Evolutionary conservation across 2,888 invertebrate genomes (phyloP).

Genomic region (Nymphalis c-album): DNA sequence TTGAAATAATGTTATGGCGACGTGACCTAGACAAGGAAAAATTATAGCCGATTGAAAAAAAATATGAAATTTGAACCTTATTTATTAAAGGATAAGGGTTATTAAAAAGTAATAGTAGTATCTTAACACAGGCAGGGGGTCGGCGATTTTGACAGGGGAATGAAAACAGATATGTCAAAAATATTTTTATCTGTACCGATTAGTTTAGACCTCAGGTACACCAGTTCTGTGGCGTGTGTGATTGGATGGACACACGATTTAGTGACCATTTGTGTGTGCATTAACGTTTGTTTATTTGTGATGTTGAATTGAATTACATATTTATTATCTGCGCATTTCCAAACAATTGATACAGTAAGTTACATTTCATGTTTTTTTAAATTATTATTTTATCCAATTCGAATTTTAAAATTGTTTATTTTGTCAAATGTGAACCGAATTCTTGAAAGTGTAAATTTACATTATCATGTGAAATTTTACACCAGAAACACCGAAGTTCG

Average conservation of each 20-base stretch:
- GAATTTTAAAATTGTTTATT: conserved; percentile 2
- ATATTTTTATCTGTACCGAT: conserved; percentile 60
- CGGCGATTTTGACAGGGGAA: conserved; percentile 64
- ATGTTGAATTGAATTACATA: background rate
- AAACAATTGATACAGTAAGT: background rate
- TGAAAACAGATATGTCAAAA: conserved; percentile 67
- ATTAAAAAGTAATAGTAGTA: conserved; percentile 2
- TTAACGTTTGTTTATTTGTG: background rate
- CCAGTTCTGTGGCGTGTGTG: conserved; percentile 53
- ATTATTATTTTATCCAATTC: background rate
- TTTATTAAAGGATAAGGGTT: conserved; percentile 4
- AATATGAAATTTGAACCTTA: conserved; percentile 35
- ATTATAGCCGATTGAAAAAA: conserved; percentile 25
- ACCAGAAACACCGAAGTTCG: conserved; percentile 4
- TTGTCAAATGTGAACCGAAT: conserved; percentile 15
- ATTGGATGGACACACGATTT: conserved; percentile 54
- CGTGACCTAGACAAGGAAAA: conserved; percentile 37
- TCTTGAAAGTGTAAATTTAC: conserved; percentile 20
- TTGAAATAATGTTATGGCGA: conserved; percentile 28
- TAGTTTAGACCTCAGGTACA: conserved; percentile 60
- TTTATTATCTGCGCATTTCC: background rate
- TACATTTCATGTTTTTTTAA: background rate
- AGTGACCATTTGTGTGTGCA: conserved; percentile 40
- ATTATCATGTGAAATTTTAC: conserved; percentile 29
- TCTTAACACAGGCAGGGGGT: conserved; percentile 58